Percentiles rank a stretch among this genome's conserved stretches.
Conservation (phyloP, 2,888 invertebrate genomes). For the Hirtodrosophila cameraria region DNA sequence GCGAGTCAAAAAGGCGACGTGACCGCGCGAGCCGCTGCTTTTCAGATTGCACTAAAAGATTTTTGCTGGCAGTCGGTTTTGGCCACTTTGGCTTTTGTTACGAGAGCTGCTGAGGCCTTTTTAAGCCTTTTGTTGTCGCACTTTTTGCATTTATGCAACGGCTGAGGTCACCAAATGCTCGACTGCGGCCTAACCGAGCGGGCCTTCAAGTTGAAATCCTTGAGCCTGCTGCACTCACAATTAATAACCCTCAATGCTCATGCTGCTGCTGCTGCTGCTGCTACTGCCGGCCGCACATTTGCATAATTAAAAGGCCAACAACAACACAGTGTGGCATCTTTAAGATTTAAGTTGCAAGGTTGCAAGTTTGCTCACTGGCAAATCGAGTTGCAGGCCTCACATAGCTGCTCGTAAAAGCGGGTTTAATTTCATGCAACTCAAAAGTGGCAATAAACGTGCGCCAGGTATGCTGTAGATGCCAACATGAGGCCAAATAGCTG, state of each 20-base stretch:
- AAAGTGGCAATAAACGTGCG: constrained; percentile 76
- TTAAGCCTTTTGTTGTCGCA: constrained; percentile 40
- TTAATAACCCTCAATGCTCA: constrained; percentile 67
- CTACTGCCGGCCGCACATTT: constrained; percentile 65
- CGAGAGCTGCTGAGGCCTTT: constrained; percentile 16
- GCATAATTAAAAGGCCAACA: constrained; percentile 71
- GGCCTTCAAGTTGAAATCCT: constrained; percentile 38
- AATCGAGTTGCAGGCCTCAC: constrained; percentile 14
- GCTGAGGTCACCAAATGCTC: constrained; percentile 59
- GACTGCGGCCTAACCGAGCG: constrained; percentile 49
- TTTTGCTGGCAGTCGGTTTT: constrained; percentile 52
- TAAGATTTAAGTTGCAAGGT: constrained; percentile 56
- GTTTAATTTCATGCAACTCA: constrained; percentile 75
- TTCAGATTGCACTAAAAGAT: constrained; percentile 74
- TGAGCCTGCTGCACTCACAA: constrained; percentile 51
- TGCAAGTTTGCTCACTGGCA: constrained; percentile 8
- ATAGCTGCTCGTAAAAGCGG: constrained; percentile 67
- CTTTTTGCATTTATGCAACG: constrained; percentile 19
- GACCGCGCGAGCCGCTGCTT: constrained; percentile 66
- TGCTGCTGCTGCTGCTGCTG: too few species aligned
- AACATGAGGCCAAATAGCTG: constrained; percentile 56
- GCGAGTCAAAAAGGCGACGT: constrained; percentile 48
- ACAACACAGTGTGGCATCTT: constrained; percentile 33
- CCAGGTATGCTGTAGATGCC: constrained; percentile 57
- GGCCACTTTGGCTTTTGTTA: constrained; percentile 69